Evolutionary conservation across 2,888 invertebrate species (phyloP).

Genomic region (Aporophyla nigra): DNA sequence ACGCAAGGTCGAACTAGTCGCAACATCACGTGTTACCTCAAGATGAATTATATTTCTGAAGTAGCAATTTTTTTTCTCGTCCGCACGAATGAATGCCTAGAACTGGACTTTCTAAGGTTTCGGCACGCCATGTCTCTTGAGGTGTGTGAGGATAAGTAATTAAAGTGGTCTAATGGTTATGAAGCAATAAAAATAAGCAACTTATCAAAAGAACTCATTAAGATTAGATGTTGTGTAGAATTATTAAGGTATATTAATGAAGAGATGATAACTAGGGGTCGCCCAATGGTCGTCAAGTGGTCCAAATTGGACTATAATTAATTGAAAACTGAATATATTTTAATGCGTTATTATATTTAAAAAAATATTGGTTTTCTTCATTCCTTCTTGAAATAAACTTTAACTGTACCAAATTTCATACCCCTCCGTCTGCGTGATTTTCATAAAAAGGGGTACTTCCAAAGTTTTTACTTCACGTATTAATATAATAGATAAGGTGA

Average conservation of each 20-base stretch:
- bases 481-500: no score
- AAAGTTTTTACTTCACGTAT: no score
- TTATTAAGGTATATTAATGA: background rate
- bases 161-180: slow-evolving; percentile 15
- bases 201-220: slow-evolving; percentile 7
- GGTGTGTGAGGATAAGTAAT: slow-evolving; percentile 41
- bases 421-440: no score
- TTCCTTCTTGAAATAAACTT: no score
- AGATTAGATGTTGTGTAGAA: background rate
- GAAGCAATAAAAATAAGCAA: slow-evolving; percentile 39
- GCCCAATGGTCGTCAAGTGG: no score
- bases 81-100: slow-evolving; percentile 34
- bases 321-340: no score
- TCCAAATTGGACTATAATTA: no score
- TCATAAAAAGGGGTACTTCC: no score
- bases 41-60: slow-evolving; percentile 52
- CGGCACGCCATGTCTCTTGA: slow-evolving; percentile 37
- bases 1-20: slow-evolving; percentile 48
- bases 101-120: slow-evolving; percentile 30
- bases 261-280: background rate
- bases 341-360: no score
- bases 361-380: no score
- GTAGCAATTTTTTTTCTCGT: slow-evolving; percentile 28
- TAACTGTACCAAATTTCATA: no score
- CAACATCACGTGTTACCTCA: slow-evolving; percentile 47